Conservation (phyloP, 2,113 vertebrate genomes). For the Salvelinus sp. region DNA sequence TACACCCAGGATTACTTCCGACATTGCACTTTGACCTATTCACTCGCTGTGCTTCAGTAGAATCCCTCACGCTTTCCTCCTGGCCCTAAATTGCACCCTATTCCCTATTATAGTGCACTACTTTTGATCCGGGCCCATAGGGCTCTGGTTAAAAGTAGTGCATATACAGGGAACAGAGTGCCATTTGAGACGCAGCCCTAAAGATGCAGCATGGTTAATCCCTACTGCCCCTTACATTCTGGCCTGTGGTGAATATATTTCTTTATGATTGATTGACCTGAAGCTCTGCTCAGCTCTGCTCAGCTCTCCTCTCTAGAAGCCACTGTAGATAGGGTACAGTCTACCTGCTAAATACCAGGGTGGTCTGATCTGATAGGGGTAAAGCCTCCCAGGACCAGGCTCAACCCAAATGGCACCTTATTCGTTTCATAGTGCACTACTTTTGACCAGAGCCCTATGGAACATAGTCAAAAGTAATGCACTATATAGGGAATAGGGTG, state of each 20-base stretch:
- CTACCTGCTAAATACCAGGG: conserved; percentile 76
- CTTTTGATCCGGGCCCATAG: no score
- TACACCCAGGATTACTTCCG: conserved; percentile 51
- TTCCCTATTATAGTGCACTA: no score
- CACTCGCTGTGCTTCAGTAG: conserved; percentile 59
- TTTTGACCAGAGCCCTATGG: no score
- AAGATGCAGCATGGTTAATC: conserved; percentile 62
- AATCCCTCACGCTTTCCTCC: conserved; percentile 19
- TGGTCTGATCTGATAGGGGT: conserved; percentile 75
- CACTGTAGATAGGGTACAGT: conserved; percentile 60
- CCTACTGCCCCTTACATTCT: conserved; percentile 57
- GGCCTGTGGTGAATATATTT: conserved; percentile 61
- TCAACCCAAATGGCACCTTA: no score
- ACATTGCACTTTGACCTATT: conserved; percentile 69
- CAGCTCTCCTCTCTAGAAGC: conserved; percentile 54
- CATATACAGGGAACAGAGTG: no score
- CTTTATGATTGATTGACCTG: conserved; percentile 78
- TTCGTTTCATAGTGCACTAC: no score
- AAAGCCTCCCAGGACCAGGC: conserved; percentile 45
- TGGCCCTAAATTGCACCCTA: neutral
- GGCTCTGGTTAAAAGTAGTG: no score
- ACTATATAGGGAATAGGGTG: no score
- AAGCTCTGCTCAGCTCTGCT: conserved; percentile 57
- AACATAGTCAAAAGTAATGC: no score
- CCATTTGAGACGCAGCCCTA: conserved; percentile 22